A percentile compares a stretch with the other conserved stretches of the same genome.
Conservation (phyloP, 1,140 invertebrate genomes). For the Schlechtendalia chinensis region DNA sequence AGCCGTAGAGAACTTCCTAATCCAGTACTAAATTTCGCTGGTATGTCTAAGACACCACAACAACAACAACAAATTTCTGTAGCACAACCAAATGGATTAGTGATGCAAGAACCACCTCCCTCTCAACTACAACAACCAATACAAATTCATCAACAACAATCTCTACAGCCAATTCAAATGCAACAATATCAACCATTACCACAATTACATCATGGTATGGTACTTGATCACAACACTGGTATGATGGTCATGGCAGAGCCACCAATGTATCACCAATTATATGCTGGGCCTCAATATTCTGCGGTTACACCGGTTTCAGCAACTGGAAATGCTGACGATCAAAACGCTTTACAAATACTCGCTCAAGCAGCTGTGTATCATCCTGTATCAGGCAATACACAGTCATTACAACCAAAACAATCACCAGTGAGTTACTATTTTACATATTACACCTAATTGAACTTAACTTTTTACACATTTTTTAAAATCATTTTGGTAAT, state of each 20-base stretch:
- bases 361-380: slow-evolving; percentile 25
- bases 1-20: slow-evolving; percentile 10
- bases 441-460: not conserved
- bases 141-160: slow-evolving; percentile 29
- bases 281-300: slow-evolving; percentile 4
- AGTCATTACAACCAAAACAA: not conserved
- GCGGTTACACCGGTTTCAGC: not conserved
- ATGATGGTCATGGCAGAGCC: slow-evolving; percentile 27
- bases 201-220: slow-evolving; percentile 20
- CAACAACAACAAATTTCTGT: not conserved
- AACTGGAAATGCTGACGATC: slow-evolving; percentile 2
- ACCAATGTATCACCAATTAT: slow-evolving; percentile 29
- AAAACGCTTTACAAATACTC: slow-evolving; percentile 19
- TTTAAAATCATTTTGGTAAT: not conserved
- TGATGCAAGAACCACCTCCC: slow-evolving; percentile 2
- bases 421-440: not conserved
- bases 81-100: not conserved
- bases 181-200: slow-evolving; percentile 30
- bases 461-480: not conserved
- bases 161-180: slow-evolving; percentile 12
- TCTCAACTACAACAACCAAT: slow-evolving; percentile 2
- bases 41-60: not conserved
- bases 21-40: slow-evolving; percentile 28
- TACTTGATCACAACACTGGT: slow-evolving; percentile 23
- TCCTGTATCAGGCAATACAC: not conserved